Conservation (phyloP, 2,113 vertebrate species). For the Lycaon pictus region DNA sequence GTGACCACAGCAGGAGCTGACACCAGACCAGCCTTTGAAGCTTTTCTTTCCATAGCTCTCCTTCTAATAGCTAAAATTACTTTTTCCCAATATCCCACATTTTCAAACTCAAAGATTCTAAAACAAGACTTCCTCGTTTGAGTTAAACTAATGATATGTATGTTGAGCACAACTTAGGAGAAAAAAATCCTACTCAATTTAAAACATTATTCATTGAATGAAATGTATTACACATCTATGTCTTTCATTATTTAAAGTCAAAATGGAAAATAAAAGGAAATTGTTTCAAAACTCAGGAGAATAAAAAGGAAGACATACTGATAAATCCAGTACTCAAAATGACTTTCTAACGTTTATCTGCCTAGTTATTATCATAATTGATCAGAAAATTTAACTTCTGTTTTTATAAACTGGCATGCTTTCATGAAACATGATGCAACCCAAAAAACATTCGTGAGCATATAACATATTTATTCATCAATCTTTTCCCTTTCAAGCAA, state of each 20-base stretch:
- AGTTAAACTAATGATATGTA: constrained; percentile 14
- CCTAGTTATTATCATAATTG: constrained; percentile 45
- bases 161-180: background rate
- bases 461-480: constrained; percentile 22
- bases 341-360: constrained; percentile 52
- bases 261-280: constrained; percentile 61
- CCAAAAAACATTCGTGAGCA: constrained; percentile 44
- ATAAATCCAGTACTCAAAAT: constrained; percentile 52
- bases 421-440: background rate
- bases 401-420: constrained; percentile 1
- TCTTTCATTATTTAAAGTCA: constrained; percentile 60
- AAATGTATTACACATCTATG: constrained; percentile 19
- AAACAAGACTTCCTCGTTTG: constrained; percentile 56
- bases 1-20: constrained; percentile 74
- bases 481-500: background rate
- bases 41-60: constrained; percentile 42
- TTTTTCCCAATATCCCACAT: background rate
- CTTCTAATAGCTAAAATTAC: constrained; percentile 50
- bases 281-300: constrained; percentile 2
- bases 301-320: background rate
- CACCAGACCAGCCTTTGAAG: constrained; percentile 60
- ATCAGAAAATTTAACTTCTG: constrained; percentile 48
- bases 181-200: background rate
- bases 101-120: constrained; percentile 69
- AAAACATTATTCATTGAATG: constrained; percentile 30